Evolutionary conservation across 2,113 vertebrate genomes (phyloP).

Genomic region (Pampusana beccarii): DNA sequence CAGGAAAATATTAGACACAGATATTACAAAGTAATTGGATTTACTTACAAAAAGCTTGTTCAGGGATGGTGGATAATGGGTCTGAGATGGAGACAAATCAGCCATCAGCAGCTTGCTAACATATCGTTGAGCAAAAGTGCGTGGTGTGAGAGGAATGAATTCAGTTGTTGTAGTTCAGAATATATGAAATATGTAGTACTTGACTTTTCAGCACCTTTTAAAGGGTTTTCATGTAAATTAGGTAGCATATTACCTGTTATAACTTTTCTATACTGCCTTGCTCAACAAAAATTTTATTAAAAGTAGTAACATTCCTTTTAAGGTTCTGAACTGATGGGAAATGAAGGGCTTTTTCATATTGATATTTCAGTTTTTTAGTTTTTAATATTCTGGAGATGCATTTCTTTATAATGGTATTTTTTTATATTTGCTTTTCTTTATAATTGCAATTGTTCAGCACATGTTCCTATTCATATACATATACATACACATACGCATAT

Average conservation of each 20-base stretch:
- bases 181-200: neutral
- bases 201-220: neutral
- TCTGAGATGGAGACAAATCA: neutral
- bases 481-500: too few species aligned
- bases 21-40: neutral
- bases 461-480: neutral
- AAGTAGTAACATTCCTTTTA: neutral
- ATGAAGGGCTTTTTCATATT: neutral
- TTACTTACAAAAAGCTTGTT: neutral
- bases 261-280: neutral
- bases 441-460: neutral
- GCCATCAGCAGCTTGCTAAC: neutral
- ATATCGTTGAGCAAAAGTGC: constrained; percentile 8
- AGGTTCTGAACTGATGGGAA: neutral
- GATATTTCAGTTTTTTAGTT: neutral
- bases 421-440: neutral
- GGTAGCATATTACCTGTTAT: neutral
- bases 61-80: neutral
- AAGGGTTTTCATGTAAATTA: constrained; percentile 20
- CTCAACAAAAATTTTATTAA: constrained; percentile 15
- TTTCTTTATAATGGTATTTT: neutral
- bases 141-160: neutral
- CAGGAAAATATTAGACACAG: neutral
- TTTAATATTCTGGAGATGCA: neutral
- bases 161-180: neutral